Conservation (phyloP, 2,113 vertebrate species). For the Albula goreensis region DNA sequence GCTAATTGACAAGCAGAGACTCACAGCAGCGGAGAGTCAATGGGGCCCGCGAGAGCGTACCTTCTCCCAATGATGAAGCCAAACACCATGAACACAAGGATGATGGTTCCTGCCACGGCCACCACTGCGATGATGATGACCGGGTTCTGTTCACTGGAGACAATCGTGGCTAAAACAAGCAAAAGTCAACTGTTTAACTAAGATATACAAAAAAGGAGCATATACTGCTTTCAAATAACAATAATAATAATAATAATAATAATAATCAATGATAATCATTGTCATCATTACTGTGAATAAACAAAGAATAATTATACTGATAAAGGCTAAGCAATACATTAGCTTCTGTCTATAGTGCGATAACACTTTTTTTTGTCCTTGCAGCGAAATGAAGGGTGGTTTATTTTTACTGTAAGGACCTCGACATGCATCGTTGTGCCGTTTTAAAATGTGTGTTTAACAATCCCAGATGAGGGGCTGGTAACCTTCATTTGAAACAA, state of each 20-base stretch:
- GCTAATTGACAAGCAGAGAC: slow-evolving; percentile 73
- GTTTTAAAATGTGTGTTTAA: slow-evolving; percentile 78
- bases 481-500: slow-evolving; percentile 75
- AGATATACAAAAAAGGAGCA: neutral
- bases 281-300: no score
- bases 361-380: slow-evolving; percentile 23
- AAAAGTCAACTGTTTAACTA: slow-evolving; percentile 34
- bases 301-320: no score
- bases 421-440: slow-evolving; percentile 62
- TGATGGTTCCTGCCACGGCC: slow-evolving; percentile 97
- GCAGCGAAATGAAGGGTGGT: slow-evolving; percentile 35
- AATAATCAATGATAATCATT: no score
- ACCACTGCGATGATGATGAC: slow-evolving; percentile 99
- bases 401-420: slow-evolving; percentile 65
- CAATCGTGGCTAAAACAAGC: slow-evolving; percentile 80
- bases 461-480: slow-evolving; percentile 66
- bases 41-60: slow-evolving; percentile 80
- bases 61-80: slow-evolving; percentile 99
- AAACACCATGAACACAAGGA: slow-evolving; percentile 98
- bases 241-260: neutral
- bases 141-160: slow-evolving; percentile 96
- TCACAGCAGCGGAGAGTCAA: slow-evolving; percentile 79
- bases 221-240: neutral
- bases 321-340: no score
- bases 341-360: slow-evolving; percentile 1